These are phyloP conservation scores for Pelodiscus sinensis DNA, from an alignment of 2,113 vertebrate genomes.

Conservation along the genomic window DNA sequence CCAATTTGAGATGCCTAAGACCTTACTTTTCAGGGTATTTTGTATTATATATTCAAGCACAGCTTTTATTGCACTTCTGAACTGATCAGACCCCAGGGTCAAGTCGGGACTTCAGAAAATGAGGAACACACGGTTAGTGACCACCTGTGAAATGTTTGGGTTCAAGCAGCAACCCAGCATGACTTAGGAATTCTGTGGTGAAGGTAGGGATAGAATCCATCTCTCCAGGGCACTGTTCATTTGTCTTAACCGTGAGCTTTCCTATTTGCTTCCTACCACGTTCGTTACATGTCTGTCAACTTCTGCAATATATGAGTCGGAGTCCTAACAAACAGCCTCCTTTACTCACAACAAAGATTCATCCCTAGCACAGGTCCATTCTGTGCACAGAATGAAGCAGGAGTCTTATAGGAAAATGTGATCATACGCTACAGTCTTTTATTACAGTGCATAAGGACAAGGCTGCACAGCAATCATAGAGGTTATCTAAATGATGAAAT, in stretches of 20 bases:
- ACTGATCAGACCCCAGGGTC: neutral
- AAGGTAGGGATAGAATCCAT: neutral
- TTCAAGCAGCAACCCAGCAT: neutral
- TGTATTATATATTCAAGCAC: neutral
- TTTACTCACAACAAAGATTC: neutral
- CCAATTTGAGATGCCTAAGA: neutral
- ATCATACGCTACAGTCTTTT: fast-evolving
- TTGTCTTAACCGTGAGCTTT: neutral
- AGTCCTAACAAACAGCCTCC: neutral
- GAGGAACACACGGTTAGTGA: neutral
- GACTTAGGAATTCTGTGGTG: neutral
- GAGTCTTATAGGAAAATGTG: neutral
- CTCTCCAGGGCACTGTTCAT: neutral
- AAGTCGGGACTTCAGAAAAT: neutral
- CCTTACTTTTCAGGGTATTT: neutral
- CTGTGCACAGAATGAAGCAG: neutral
- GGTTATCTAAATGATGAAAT: neutral
- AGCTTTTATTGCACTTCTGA: fast-evolving
- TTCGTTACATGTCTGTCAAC: neutral
- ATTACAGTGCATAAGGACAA: neutral
- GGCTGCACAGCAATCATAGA: neutral
- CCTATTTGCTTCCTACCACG: neutral
- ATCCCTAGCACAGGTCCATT: neutral
- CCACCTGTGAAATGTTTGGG: neutral
- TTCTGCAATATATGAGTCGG: neutral